Percentiles rank a stretch among this genome's conserved stretches.
Conservation (phyloP, 2,797 vertebrate species). For the Microcaecilia unicolor region DNA sequence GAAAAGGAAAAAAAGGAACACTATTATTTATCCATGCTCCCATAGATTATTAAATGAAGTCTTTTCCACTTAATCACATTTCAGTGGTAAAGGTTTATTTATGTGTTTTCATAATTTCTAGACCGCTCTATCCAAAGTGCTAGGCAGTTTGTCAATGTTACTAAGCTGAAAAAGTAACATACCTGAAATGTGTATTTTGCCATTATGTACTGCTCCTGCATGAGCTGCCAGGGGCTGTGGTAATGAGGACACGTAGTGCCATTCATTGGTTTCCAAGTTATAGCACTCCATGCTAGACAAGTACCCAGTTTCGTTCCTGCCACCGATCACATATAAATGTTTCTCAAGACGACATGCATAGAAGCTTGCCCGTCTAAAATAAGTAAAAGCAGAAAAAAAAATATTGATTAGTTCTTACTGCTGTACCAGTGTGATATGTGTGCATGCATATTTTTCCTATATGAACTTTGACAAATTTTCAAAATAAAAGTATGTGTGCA, state of each 20-base stretch:
- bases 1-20: too few relatives aligned
- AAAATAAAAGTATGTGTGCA: too few relatives aligned
- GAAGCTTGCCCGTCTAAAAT: conserved; percentile 93
- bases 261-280: conserved; percentile 94
- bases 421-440: background rate
- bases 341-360: conserved; percentile 94
- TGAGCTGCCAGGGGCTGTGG: conserved; percentile 93
- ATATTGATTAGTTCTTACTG: background rate
- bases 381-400: conserved; percentile 1
- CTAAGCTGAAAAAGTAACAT: conserved; percentile 36
- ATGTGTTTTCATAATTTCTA: too few relatives aligned
- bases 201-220: conserved; percentile 90
- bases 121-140: too few relatives aligned
- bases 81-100: rapidly evolving
- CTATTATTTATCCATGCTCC: too few relatives aligned
- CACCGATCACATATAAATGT: conserved; percentile 93
- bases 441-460: too few relatives aligned
- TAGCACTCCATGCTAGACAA: conserved; percentile 96
- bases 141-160: background rate
- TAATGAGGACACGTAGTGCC: conserved; percentile 90
- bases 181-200: conserved; percentile 98
- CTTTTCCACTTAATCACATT: background rate
- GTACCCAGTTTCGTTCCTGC: conserved; percentile 92
- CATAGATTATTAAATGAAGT: conserved; percentile 5
- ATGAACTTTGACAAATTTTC: too few relatives aligned